Base-by-base conservation (phyloP, 2,797 vertebrate species). In the Pseudochaenichthys georgianus region DNA sequence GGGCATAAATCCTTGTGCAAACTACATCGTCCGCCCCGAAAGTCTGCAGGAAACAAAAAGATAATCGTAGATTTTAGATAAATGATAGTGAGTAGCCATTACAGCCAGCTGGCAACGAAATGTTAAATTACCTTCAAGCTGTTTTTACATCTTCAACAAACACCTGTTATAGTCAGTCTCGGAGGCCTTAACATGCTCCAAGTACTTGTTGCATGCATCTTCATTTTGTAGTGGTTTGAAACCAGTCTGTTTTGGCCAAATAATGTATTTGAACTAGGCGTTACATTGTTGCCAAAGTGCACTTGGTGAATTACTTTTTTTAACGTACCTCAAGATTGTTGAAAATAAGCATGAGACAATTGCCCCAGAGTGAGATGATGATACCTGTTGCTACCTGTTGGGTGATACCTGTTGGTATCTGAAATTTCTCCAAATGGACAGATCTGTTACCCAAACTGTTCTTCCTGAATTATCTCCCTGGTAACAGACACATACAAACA, bases 1-100 rank as follows among this genome's bases (percentile, higher is more conserved):
- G 95, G 55, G 95, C 62, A 68, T 99, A 99, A 93, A 99, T 94
- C 86, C 98, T 95, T 21, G 97, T 99, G 93, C 98, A 99, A 82
- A 99, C 95, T 42, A 99, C 96, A 2, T 98, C 97, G 51, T 99
- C 96, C 3, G 98, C 98, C 62, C 97, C 98, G 7, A 99, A 99
- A 1, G 92, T 97, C 98, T 99, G 93, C 13, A 87, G 60, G 80
- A 66, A 57, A 88, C n/a, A 83, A 45, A 70, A 69, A 64, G 10
- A 81, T 2, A 47, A 13, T 28, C 34, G 3, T n/a, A 11, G 5
- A 51, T 57, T 50, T 80, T 17, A 84, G 45, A 71, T 61, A 64
- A 7, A 5, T 43, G 38, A 43, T 23, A 13, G 43, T 13, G 16
- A 70, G 64, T n/a, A 13, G 1, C 0, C 2, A 4, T 59, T 7